Conservation (phyloP, 2,113 vertebrate species). For the Spermophilus dauricus region DNA sequence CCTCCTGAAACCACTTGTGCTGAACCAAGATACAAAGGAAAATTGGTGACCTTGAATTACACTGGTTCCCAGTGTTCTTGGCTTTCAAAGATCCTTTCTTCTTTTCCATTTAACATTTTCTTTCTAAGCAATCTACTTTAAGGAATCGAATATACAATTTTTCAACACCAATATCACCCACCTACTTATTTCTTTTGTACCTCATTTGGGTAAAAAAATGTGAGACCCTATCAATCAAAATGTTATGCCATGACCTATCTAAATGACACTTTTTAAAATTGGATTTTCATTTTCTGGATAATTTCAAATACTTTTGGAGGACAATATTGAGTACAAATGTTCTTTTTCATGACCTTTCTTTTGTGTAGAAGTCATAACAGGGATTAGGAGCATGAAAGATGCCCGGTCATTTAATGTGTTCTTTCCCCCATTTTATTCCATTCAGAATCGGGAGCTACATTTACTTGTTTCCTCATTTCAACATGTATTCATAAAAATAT, state of each 20-base stretch:
- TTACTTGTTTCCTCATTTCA: neutral
- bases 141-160: conserved; percentile 43
- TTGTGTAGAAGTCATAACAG: neutral
- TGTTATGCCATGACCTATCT: neutral
- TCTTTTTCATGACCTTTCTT: conserved; percentile 26
- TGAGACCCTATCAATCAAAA: neutral
- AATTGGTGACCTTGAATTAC: conserved; percentile 59
- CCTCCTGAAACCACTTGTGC: conserved; percentile 41
- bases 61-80: conserved; percentile 48
- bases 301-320: conserved; percentile 25
- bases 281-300: conserved; percentile 19
- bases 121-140: conserved; percentile 3
- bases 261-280: conserved; percentile 31
- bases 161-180: conserved; percentile 53
- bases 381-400: neutral
- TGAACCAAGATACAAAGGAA: conserved; percentile 62
- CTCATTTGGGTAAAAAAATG: conserved; percentile 43
- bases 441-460: neutral
- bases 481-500: neutral
- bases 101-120: neutral
- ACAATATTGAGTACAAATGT: neutral
- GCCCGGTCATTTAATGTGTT: neutral
- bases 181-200: conserved; percentile 6
- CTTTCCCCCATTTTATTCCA: neutral
- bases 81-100: conserved; percentile 44